Evolutionary conservation across 2,888 invertebrate species (phyloP), one percentile per base, ranked within the genome.

Genomic region (Agrochola lychnidis): DNA sequence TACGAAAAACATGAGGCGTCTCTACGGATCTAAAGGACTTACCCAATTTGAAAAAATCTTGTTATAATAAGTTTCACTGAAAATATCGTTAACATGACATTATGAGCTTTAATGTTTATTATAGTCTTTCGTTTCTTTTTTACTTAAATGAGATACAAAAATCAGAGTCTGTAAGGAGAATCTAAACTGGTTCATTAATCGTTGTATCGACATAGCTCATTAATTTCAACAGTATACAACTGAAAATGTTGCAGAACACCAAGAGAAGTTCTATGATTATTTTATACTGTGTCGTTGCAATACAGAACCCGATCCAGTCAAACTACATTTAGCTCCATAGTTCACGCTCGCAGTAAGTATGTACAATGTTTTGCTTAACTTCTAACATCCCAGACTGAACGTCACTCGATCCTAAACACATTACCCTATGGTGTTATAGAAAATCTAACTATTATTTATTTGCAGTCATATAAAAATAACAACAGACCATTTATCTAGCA

Each of bases 391-490:
- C 70, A 79, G 68, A 82, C 79, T 73, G 70, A 73, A 87, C 67
- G 30, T 68, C 74, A 84, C 82, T 86, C 87, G 81, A 86, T 82
- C 85, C 88, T 91, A 90, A 90, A 89, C 85, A 70, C 82, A 88
- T 92, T 94, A 95, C 74, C 91, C 94, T 96, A 96, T 90, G 89
- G 94, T 95, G 94, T 94, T 93, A 92, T 95, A 96, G 94, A 96
- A 96, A 96, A 96, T 94, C 96, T 96, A 95, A 92, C 90, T 95
- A 94, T 93, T 92, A 91, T 90, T 94, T 92, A 93, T 93, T 95
- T 95, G 96, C 95, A 95, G 93, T 95, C 95, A 96, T 96, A 96
- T 95, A 96, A 96, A 96, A 96, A 96, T 96, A 96, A 96, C 94
- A 96, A 96, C 95, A 95, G 92, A 96, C 93, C 89, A 93, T 94